Conservation (phyloP, 37 sponge, comb jelly and placozoan genomes). For the Oscarella lobularis region DNA sequence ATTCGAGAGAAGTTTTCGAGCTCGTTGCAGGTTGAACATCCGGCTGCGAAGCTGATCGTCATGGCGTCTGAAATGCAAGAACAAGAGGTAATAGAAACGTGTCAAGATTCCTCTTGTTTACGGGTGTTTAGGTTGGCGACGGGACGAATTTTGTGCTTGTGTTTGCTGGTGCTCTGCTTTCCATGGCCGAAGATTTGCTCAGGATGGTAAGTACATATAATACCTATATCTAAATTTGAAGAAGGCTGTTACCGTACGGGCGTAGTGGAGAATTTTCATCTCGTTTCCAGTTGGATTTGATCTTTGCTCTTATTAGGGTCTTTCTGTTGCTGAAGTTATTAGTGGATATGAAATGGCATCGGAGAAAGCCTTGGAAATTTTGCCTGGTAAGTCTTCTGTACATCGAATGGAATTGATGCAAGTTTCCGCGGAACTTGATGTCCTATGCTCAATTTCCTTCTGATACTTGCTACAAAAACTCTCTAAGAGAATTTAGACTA, state of each 20-base stretch:
- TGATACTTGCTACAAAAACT: background rate
- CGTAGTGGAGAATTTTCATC: background rate
- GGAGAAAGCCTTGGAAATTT: constrained; percentile 51
- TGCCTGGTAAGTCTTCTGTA: constrained; percentile 48
- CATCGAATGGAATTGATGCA: too few relatives aligned
- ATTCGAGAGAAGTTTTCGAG: background rate
- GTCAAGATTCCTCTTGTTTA: background rate
- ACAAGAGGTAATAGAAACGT: constrained; percentile 55
- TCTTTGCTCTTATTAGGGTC: constrained; percentile 30
- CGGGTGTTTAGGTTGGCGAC: constrained; percentile 65
- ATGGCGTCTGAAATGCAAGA: constrained; percentile 83
- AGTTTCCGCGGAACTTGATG: background rate
- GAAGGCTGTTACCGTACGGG: background rate
- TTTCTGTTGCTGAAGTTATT: constrained; percentile 84
- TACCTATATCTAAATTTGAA: background rate
- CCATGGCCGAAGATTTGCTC: constrained; percentile 73
- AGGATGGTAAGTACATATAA: constrained; percentile 34
- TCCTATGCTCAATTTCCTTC: background rate
- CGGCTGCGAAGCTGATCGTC: constrained; percentile 95
- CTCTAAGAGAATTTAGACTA: background rate
- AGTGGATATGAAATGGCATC: constrained; percentile 81
- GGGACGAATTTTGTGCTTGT: constrained; percentile 96
- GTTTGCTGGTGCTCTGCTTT: constrained; percentile 82
- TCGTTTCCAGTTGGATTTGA: background rate
- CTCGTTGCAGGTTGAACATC: constrained; percentile 66